Evolutionary conservation across 2,113 vertebrate species (phyloP), one percentile per base, ranked within the genome.

Genomic region (Amblyornis subalaris): DNA sequence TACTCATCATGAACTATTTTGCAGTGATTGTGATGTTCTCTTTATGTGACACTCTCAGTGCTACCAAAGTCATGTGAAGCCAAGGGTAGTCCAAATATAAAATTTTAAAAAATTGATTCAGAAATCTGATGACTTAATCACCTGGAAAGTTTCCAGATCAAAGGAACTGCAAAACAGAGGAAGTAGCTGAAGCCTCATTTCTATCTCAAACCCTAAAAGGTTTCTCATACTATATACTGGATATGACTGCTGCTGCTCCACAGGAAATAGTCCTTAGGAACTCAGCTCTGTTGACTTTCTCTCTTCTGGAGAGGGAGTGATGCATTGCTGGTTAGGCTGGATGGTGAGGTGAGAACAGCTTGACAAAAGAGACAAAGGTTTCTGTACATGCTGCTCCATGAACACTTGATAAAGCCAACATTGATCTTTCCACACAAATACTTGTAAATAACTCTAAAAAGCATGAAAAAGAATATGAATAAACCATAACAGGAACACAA

Each of bases 71-170:
- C 25, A 54, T 2, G 9, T 11, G 16, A 77, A 92, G 33, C 25
- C 47, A 73, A 66, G 38, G 28, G 23, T 36, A 74, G 55, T 20
- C 16, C 20, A 81, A 62, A 45, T 14, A 23, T 31, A 45, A 45
- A 19, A 14, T 4, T 22, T 18, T 12, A 4, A 15, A 44, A 29
- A 38, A n/a, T 22, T 28, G 62, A 87, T 83, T 91, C 69, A 89
- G 66, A 93, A 91, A 82, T 78, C 44, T 64, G 42, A 66, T 57
- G 22, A 93, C 72, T 95, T 95, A 42, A 65, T 14, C 58, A 54
- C 36, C 47, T 90, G 79, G 86, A 85, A 87, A 74, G 25, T 31
- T 71, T 96, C 72, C 82, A 88, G 55, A 89, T 81, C 50, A 94
- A 73, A 82, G 36, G 33, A 95, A 48, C 45, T 79, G 50, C 40